Evolutionary conservation across 2,797 vertebrate species (phyloP).

Genomic region (Falco cherrug): DNA sequence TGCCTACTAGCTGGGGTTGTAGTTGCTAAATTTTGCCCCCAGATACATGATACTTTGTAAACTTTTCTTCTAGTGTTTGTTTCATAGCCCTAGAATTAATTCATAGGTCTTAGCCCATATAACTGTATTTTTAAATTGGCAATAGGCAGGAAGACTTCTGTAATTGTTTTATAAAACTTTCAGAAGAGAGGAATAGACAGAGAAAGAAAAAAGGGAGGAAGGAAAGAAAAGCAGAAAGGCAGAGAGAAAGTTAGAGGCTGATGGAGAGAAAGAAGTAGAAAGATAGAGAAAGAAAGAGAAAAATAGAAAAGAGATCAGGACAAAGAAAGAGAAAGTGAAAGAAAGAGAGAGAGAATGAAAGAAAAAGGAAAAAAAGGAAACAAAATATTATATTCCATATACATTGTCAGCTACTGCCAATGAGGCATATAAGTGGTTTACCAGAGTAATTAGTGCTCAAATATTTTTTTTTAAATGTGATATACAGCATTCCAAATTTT

Average conservation of each 20-base stretch:
- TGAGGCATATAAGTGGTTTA: slow-evolving; percentile 51
- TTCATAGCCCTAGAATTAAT: background rate
- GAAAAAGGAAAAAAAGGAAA: background rate
- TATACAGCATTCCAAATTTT: slow-evolving; percentile 46
- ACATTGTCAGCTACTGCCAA: slow-evolving; percentile 12
- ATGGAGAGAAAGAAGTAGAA: background rate
- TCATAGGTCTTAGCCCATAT: background rate
- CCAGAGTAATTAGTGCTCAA: slow-evolving; percentile 56
- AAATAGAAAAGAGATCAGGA: background rate
- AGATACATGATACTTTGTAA: background rate
- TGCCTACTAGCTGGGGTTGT: background rate
- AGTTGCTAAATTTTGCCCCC: background rate
- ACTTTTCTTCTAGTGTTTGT: background rate
- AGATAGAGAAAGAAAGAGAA: background rate
- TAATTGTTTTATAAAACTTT: background rate
- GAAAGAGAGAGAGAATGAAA: background rate
- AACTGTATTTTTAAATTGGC: background rate
- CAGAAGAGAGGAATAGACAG: background rate
- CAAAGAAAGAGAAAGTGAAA: background rate
- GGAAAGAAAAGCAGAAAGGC: background rate
- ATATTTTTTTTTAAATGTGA: slow-evolving; percentile 11
- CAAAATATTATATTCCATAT: background rate
- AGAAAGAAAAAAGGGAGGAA: background rate
- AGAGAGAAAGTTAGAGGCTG: background rate
- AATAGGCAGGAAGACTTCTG: background rate